These are phyloP conservation scores for Ispidina lecontei DNA, from an alignment of 2,797 vertebrate species.

Conservation along the genomic window DNA sequence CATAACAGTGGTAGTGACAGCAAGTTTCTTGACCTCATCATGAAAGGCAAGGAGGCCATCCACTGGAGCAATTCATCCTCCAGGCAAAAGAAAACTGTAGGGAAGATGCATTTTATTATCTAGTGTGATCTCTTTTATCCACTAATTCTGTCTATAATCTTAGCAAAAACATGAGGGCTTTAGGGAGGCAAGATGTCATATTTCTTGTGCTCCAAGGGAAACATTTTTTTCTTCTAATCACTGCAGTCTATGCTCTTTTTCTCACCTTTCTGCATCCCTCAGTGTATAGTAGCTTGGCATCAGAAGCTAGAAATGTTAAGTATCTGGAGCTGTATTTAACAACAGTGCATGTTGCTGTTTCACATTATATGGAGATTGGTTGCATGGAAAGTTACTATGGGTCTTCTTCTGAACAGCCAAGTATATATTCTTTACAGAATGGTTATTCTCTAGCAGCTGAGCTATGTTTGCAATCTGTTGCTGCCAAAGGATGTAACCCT, in stretches of 20 bases:
- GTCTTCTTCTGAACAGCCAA: neutral
- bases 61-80: slow-evolving; percentile 62
- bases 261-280: neutral
- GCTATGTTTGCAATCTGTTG: neutral
- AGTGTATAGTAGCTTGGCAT: neutral
- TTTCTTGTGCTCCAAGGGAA: slow-evolving; percentile 5
- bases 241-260: neutral
- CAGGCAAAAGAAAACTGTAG: slow-evolving; percentile 56
- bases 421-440: neutral
- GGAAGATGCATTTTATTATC: slow-evolving; percentile 60
- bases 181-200: neutral
- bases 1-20: slow-evolving; percentile 68
- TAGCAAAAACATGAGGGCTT: slow-evolving; percentile 51
- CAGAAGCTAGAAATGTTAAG: neutral
- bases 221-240: neutral
- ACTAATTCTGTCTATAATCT: slow-evolving; percentile 46
- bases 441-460: neutral
- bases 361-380: neutral
- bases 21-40: slow-evolving; percentile 74
- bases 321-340: neutral
- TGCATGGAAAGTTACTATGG: neutral
- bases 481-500: neutral
- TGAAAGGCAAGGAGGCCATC: slow-evolving; percentile 61
- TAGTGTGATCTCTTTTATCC: slow-evolving; percentile 38
- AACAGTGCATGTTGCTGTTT: neutral